These are phyloP conservation scores for Saccopteryx leptura DNA, from an alignment of 2,113 vertebrate species.

Conservation along the genomic window DNA sequence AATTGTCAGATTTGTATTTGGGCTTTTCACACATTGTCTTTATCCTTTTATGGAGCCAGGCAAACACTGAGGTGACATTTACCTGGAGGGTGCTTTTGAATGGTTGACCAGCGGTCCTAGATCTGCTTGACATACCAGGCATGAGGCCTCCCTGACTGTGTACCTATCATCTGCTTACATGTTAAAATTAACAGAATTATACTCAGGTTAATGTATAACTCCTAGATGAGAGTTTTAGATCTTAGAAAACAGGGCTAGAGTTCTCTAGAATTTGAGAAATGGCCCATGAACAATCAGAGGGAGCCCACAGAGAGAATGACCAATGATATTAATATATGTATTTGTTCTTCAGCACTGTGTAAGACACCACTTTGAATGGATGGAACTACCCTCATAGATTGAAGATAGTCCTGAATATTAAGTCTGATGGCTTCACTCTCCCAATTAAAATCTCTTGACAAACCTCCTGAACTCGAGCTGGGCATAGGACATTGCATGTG, in stretches of 20 bases:
- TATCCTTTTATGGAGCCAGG: not conserved
- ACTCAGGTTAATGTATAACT: not conserved
- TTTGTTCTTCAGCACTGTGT: not conserved
- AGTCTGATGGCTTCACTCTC: not conserved
- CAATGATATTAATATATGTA: not conserved
- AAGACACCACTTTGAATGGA: not conserved
- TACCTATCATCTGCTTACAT: not conserved
- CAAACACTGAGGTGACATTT: not conserved
- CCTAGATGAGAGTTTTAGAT: not conserved
- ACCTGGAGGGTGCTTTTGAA: not conserved
- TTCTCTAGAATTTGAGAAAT: slow-evolving; percentile 2
- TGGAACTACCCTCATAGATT: not conserved
- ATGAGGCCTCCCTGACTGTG: not conserved
- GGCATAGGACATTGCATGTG: rapidly evolving
- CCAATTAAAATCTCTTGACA: not conserved
- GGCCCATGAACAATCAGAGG: not conserved
- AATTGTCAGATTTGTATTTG: not conserved
- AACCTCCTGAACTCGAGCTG: not conserved
- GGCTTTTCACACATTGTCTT: not conserved
- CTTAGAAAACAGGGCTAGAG: not conserved
- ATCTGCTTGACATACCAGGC: not conserved
- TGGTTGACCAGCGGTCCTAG: not conserved
- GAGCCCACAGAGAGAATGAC: not conserved
- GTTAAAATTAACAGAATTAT: not conserved
- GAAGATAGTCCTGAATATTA: not conserved